Percentiles rank a stretch among this genome's conserved stretches.
These are phyloP conservation scores for Triplophysa siluroides DNA, from an alignment of 2,113 vertebrate genomes.

Conservation along the genomic window DNA sequence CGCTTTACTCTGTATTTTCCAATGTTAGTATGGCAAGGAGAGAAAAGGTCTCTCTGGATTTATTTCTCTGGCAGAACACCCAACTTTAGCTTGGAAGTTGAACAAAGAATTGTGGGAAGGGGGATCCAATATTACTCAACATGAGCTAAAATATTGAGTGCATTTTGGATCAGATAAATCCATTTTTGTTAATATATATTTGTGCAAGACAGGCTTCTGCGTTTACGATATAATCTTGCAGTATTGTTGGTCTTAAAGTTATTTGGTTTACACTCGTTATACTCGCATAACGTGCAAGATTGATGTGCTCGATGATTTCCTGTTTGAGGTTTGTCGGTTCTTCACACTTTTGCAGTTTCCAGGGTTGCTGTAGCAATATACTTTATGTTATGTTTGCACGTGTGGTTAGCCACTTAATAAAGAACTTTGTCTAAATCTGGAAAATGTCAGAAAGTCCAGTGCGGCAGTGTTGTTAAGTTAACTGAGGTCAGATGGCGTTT, in stretches of 20 bases:
- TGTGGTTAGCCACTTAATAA: background rate
- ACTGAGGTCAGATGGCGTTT: background rate
- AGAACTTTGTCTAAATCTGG: slow-evolving; percentile 10
- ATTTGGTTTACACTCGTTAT: background rate
- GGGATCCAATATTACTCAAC: background rate
- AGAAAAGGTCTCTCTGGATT: slow-evolving; percentile 7
- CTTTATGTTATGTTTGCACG: background rate
- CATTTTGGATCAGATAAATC: background rate
- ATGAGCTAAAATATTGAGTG: background rate
- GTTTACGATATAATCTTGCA: too few species aligned
- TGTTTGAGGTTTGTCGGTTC: slow-evolving; percentile 28
- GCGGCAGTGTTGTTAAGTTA: background rate
- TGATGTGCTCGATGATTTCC: slow-evolving; percentile 23
- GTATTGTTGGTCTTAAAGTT: background rate
- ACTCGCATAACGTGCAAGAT: background rate
- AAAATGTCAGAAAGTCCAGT: slow-evolving; percentile 26
- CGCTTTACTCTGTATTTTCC: background rate
- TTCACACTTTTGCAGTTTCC: slow-evolving; percentile 1
- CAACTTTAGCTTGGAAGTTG: slow-evolving; percentile 7
- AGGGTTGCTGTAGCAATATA: background rate
- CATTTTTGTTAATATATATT: background rate
- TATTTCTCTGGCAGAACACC: background rate
- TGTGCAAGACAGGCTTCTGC: too few species aligned
- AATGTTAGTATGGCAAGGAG: background rate
- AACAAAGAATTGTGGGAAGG: slow-evolving; percentile 6